These are phyloP conservation scores for Pipra filicauda DNA, from an alignment of 2,113 vertebrate species.

Conservation along the genomic window DNA sequence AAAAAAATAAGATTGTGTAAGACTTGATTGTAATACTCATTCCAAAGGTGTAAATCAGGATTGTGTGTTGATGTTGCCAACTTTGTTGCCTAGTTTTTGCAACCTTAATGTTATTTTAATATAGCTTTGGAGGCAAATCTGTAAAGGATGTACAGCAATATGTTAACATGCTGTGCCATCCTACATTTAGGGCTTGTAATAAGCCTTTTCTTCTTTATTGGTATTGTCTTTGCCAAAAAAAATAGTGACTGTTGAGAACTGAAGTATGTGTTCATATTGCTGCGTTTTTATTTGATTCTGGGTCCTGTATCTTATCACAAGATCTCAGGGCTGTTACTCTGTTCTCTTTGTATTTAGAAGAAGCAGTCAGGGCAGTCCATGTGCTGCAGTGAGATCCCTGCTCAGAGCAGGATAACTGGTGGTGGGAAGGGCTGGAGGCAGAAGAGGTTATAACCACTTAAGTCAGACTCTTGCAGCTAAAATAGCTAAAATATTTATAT, in stretches of 20 bases:
- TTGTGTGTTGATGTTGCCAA: constrained; percentile 37
- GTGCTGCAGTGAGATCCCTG: fast-evolving
- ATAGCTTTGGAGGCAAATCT: constrained; percentile 56
- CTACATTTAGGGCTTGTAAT: constrained; percentile 59
- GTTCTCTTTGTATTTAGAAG: neutral
- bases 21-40: neutral
- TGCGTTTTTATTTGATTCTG: neutral
- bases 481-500: constrained; percentile 8
- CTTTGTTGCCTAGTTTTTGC: constrained; percentile 59
- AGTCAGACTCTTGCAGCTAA: neutral
- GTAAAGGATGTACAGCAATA: constrained; percentile 60
- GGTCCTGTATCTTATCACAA: neutral
- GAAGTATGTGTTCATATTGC: neutral
- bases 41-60: constrained; percentile 47
- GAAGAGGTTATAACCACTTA: neutral
- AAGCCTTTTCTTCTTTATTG: neutral
- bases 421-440: neutral
- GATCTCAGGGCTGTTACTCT: neutral
- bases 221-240: constrained; percentile 47
- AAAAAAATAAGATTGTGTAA: neutral
- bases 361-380: neutral
- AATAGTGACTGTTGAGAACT: constrained; percentile 14
- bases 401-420: neutral
- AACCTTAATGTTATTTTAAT: constrained; percentile 57
- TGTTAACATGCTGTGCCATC: constrained; percentile 64